A percentile compares a stretch with the other conserved stretches of the same genome.
Evolutionary conservation across 1,140 invertebrate species (phyloP).

Genomic region (Polypedilum pembai): DNA sequence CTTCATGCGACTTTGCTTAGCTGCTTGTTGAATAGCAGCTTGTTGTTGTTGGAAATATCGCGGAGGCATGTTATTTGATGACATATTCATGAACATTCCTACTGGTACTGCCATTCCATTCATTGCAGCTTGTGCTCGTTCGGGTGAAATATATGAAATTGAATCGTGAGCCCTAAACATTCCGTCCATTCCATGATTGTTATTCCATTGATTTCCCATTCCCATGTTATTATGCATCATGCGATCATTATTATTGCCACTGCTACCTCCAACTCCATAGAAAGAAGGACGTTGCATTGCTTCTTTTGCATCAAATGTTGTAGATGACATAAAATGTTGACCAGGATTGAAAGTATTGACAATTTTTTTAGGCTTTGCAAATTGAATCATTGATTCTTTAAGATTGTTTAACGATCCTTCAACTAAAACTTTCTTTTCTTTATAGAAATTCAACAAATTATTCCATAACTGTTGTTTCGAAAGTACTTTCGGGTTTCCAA

Average conservation of each 20-base stretch:
- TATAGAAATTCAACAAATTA: constrained; percentile 94
- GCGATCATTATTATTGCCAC: constrained; percentile 40
- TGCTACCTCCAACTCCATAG: constrained; percentile 50
- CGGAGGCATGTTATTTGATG: constrained; percentile 68
- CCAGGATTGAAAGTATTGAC: constrained; percentile 91
- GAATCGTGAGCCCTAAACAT: constrained; percentile 74
- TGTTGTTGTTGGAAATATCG: constrained; percentile 80
- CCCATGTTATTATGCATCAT: not conserved
- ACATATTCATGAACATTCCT: constrained; percentile 94
- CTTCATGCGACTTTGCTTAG: constrained; percentile 35
- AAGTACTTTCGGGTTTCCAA: constrained; percentile 97
- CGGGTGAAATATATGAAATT: constrained; percentile 86
- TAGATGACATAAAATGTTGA: constrained; percentile 93
- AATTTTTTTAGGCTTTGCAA: constrained; percentile 93
- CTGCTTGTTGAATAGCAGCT: constrained; percentile 49
- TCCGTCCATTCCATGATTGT: constrained; percentile 43
- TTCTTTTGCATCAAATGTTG: constrained; percentile 86
- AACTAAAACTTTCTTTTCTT: constrained; percentile 94
- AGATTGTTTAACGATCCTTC: constrained; percentile 97
- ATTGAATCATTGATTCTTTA: constrained; percentile 93
- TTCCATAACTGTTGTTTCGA: constrained; percentile 99
- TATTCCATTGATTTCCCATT: constrained; percentile 23
- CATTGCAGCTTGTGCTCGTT: constrained; percentile 67
- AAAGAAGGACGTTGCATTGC: constrained; percentile 79
- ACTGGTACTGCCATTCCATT: constrained; percentile 80